Base-by-base conservation (phyloP, 2,888 invertebrate genomes). In the Ypsolopha sequella region DNA sequence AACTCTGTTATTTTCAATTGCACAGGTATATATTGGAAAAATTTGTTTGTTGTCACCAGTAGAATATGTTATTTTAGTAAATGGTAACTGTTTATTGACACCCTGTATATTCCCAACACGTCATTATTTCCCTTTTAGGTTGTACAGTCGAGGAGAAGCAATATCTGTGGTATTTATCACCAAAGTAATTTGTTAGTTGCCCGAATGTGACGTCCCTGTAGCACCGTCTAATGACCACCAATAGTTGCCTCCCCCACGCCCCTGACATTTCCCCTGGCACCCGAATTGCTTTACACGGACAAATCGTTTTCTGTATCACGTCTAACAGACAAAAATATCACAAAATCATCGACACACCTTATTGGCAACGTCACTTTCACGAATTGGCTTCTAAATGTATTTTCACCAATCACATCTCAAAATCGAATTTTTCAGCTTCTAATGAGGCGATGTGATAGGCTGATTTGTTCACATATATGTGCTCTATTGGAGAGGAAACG, bases 181-280 rank as follows among this genome's bases (percentile, higher is more conserved):
- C 59, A 66, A 73, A 74, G 73, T 72, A 75, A 78, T 78, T 69
- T 73, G 68, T 79, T 84, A 82, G 82, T 70, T 76, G 78, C 78
- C 24, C 80, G 74, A 85, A 81, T 84, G 81, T 84, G 76, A 68
- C 77, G 84, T 82, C 78, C 79, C 72, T 66, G 64, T 75, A 80
- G 82, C 80, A 77, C 80, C 76, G 73, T 74, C 68, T 69, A 76
- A 77, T 70, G 72, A 71, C 74, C 76, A 76, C 65, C 65, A 74
- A 69, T 70, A 73, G 71, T 10, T 64, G 60, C 61, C 60, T 63
- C 52, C 65, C 68, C 72, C 69, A 64, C 71, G 63, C 65, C 71
- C 72, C 68, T 62, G 62, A 70, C 64, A 72, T 66, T 62, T 65
- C 59, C 65, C 73, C 68, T 65, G 65, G 76, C 80, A 80, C 63